These are phyloP conservation scores for Tipula lateralis DNA, from an alignment of 2,888 invertebrate species.

Conservation along the genomic window DNA sequence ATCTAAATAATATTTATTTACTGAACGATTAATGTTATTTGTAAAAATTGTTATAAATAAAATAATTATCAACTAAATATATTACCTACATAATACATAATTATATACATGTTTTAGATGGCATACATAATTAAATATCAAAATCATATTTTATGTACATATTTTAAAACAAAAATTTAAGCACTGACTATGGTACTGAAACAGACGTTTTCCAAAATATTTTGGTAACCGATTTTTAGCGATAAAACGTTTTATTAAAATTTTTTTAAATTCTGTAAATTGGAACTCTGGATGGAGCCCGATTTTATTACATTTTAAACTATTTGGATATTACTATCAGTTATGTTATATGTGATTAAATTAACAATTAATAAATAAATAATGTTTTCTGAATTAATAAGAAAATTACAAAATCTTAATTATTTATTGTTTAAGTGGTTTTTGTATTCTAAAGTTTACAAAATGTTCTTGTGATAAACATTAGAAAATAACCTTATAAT, in stretches of 20 bases:
- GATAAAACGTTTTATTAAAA: neutral
- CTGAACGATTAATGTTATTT: too few relatives aligned
- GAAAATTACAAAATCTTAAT: neutral
- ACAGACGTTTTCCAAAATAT: neutral
- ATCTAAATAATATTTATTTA: too few relatives aligned
- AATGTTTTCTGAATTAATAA: neutral
- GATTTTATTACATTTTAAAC: neutral
- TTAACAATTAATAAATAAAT: neutral
- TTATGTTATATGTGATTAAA: constrained; percentile 4
- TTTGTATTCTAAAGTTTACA: neutral
- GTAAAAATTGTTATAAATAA: too few relatives aligned
- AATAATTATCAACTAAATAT: neutral
- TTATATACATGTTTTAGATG: neutral
- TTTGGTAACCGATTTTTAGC: neutral
- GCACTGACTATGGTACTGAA: neutral
- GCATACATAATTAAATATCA: neutral
- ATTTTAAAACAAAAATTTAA: neutral
- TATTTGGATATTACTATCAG: neutral
- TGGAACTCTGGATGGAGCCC: neutral
- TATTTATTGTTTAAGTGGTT: neutral
- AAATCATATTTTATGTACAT: neutral
- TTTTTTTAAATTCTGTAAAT: neutral
- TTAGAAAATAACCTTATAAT: neutral
- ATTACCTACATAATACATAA: neutral
- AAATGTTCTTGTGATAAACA: neutral